Conservation (phyloP, 2,888 invertebrate species). For the Cryptocephalus moraei region DNA sequence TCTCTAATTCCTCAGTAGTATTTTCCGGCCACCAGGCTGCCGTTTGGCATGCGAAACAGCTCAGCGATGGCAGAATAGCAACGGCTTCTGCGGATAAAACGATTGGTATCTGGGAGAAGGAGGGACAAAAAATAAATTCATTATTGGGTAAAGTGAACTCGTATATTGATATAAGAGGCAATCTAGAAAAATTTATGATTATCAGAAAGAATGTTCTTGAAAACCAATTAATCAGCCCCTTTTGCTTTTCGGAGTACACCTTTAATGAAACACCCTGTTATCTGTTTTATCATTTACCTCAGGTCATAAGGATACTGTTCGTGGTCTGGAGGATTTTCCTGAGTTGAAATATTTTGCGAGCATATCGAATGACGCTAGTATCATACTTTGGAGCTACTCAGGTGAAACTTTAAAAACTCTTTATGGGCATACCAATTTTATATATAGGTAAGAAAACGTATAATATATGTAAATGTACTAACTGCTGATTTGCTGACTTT, state of each 20-base stretch:
- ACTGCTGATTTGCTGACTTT: background rate
- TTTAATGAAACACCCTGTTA: background rate
- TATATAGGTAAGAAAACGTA: constrained; percentile 54
- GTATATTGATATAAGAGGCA: background rate
- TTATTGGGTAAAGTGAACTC: constrained; percentile 46
- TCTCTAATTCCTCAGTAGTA: constrained; percentile 43
- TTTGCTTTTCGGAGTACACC: background rate
- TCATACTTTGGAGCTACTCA: constrained; percentile 72
- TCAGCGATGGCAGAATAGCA: constrained; percentile 48
- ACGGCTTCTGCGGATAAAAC: constrained; percentile 92
- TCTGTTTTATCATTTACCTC: background rate
- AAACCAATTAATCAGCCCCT: no score
- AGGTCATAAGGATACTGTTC: constrained; percentile 89
- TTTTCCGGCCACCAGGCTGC: constrained; percentile 69
- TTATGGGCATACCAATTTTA: constrained; percentile 80
- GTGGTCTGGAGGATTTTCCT: constrained; percentile 60
- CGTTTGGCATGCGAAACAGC: constrained; percentile 69
- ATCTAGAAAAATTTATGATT: no score
- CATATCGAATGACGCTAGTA: constrained; percentile 84
- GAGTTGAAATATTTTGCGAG: constrained; percentile 71
- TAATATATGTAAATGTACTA: background rate
- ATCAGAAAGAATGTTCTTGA: no score
- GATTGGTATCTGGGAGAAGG: constrained; percentile 70
- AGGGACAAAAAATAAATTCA: constrained; percentile 55
- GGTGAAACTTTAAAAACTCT: constrained; percentile 69